A percentile compares a stretch with the other conserved stretches of the same genome.
These are phyloP conservation scores for Enteromius paludinosus DNA, from an alignment of 2,797 vertebrate genomes.

Conservation along the genomic window DNA sequence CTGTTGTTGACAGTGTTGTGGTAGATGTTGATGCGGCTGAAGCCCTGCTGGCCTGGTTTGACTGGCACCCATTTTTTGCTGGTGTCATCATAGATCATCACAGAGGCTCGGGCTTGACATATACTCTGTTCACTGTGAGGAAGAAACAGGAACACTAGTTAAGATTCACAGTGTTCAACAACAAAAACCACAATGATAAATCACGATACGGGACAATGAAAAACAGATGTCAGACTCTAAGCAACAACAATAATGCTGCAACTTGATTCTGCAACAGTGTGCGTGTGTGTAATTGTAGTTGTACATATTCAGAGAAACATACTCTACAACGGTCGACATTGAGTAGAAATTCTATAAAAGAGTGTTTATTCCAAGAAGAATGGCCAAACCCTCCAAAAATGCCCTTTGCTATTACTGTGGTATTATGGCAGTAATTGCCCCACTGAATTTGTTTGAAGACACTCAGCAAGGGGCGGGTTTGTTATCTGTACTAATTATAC, in stretches of 20 bases:
- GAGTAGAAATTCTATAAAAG: conserved; percentile 20
- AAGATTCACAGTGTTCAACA: conserved; percentile 12
- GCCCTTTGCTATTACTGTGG: conserved; percentile 59
- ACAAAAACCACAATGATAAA: conserved; percentile 4
- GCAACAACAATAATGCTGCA: neutral
- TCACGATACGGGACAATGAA: neutral
- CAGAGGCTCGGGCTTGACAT: conserved; percentile 98
- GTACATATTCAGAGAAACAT: neutral
- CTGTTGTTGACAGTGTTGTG: conserved; percentile 92
- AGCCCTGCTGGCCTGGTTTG: conserved; percentile 97
- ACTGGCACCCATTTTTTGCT: conserved; percentile 99
- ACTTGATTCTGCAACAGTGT: neutral
- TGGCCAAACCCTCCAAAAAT: conserved; percentile 48
- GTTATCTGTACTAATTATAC: conserved; percentile 68
- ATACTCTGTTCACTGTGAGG: conserved; percentile 95
- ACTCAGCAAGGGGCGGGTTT: conserved; percentile 45
- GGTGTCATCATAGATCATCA: conserved; percentile 99
- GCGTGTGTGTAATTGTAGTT: neutral
- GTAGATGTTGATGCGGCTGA: conserved; percentile 99
- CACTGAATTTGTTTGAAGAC: conserved; percentile 49
- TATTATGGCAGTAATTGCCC: conserved; percentile 54
- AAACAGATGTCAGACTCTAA: conserved; percentile 1
- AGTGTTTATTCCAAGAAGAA: conserved; percentile 53
- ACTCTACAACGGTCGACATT: neutral
- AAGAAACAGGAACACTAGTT: conserved; percentile 27